These are phyloP conservation scores for Nycteola revayana DNA, from an alignment of 2,888 invertebrate genomes.

Conservation along the genomic window DNA sequence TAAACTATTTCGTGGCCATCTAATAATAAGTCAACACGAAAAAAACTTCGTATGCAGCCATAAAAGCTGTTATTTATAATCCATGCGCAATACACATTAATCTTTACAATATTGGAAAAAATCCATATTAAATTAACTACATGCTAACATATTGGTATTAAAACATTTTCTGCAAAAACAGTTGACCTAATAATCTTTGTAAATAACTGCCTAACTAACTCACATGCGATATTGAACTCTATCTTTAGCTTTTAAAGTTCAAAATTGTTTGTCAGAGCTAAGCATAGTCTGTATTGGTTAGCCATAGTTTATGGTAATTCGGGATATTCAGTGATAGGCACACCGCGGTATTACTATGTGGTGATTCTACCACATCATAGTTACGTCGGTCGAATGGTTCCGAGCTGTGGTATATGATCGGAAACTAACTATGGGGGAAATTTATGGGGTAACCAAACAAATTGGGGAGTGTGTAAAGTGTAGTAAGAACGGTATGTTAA, in stretches of 20 bases:
- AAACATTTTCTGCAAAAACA: constrained; percentile 14
- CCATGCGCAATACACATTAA: too few relatives aligned
- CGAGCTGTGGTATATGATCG: too few relatives aligned
- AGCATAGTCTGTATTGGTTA: constrained; percentile 8
- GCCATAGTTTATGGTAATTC: constrained; percentile 41
- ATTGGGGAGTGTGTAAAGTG: too few relatives aligned
- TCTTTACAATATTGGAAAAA: too few relatives aligned
- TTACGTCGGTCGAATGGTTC: not conserved
- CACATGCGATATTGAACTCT: constrained; percentile 10
- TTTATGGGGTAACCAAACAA: too few relatives aligned
- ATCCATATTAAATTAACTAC: too few relatives aligned
- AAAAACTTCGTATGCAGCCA: too few relatives aligned
- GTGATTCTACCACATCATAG: not conserved
- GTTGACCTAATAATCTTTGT: constrained; percentile 32
- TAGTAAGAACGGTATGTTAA: too few relatives aligned
- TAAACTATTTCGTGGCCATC: too few relatives aligned
- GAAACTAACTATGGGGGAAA: too few relatives aligned
- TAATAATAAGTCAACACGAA: too few relatives aligned
- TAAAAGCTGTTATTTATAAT: too few relatives aligned
- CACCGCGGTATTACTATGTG: not conserved
- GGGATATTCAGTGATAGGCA: constrained; percentile 29
- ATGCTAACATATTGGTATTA: constrained; percentile 15
- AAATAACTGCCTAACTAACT: constrained; percentile 28
- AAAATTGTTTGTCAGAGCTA: constrained; percentile 5
- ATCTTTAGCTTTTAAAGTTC: constrained; percentile 4